phyloP scores from a whole-genome alignment of 2,888 invertebrate genomes.

The Eupeodes luniger region DNA sequence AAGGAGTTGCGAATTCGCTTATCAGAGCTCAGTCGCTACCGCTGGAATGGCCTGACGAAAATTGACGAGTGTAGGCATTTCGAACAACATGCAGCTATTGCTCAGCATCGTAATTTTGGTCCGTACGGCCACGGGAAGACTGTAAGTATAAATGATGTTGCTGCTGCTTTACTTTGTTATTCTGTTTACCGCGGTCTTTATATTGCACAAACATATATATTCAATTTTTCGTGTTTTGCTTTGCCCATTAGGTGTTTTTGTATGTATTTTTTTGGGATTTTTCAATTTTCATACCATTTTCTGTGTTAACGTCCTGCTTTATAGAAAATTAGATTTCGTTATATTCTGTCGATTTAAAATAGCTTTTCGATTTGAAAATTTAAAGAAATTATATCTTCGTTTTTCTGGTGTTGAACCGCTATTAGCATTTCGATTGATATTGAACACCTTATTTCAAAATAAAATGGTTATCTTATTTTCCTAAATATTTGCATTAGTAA shows the following conservation, averaged over 20 bases:
- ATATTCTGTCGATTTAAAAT: no score
- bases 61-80: conserved; percentile 94
- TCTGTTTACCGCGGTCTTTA: not conserved
- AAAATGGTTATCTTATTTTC: no score
- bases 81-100: conserved; percentile 90
- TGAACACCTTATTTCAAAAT: no score
- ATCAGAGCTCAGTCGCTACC: conserved; percentile 92
- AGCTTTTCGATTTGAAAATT: no score
- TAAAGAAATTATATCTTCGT: no score
- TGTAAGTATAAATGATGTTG: conserved; percentile 79
- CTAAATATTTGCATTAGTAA: no score
- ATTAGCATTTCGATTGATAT: no score
- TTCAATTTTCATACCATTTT: no score
- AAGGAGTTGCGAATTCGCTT: conserved; percentile 92
- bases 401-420: no score
- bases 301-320: no score
- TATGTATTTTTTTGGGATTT: no score
- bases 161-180: conserved; percentile 42
- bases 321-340: no score
- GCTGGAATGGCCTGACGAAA: conserved; percentile 93
- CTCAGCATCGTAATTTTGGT: conserved; percentile 85
- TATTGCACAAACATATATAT: conserved; percentile 25
- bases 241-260: not conserved
- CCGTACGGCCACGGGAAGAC: conserved; percentile 84
- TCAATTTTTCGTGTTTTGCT: conserved; percentile 76